A percentile compares a stretch with the other conserved stretches of the same genome.
These are phyloP conservation scores for Clarias batrachus DNA, from an alignment of 2,113 vertebrate species.

Conservation along the genomic window DNA sequence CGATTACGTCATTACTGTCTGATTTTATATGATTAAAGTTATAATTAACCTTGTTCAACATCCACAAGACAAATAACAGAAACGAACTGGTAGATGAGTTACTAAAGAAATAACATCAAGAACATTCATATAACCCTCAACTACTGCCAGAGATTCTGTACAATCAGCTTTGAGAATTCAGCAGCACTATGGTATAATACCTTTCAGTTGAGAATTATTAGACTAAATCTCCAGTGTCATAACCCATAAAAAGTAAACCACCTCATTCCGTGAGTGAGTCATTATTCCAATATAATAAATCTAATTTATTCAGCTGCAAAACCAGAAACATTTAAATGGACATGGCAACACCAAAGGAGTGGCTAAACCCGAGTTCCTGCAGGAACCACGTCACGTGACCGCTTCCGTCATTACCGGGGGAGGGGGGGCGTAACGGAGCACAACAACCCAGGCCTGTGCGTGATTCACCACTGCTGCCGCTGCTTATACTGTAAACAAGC, in stretches of 20 bases:
- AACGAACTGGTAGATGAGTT: neutral
- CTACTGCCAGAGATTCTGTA: neutral
- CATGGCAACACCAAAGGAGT: conserved; percentile 9
- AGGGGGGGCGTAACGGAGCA: neutral
- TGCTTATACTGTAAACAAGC: neutral
- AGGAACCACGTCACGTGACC: conserved; percentile 57
- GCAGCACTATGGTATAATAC: neutral
- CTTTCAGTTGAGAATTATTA: neutral
- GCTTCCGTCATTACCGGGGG: neutral
- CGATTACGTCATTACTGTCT: no score
- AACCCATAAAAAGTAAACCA: neutral
- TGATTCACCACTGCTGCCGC: neutral
- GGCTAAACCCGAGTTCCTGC: conserved; percentile 54
- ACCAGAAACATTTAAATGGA: neutral
- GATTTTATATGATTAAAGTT: neutral
- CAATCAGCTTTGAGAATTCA: neutral
- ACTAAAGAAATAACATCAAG: neutral
- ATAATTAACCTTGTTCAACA: neutral
- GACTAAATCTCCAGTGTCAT: neutral
- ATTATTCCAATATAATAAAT: neutral
- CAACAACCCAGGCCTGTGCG: conserved; percentile 6
- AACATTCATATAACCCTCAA: neutral
- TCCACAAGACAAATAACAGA: neutral
- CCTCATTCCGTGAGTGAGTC: neutral
- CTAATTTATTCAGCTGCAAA: neutral